These are phyloP conservation scores for Leucophenga varia DNA, from an alignment of 1,140 invertebrate genomes.

Conservation along the genomic window DNA sequence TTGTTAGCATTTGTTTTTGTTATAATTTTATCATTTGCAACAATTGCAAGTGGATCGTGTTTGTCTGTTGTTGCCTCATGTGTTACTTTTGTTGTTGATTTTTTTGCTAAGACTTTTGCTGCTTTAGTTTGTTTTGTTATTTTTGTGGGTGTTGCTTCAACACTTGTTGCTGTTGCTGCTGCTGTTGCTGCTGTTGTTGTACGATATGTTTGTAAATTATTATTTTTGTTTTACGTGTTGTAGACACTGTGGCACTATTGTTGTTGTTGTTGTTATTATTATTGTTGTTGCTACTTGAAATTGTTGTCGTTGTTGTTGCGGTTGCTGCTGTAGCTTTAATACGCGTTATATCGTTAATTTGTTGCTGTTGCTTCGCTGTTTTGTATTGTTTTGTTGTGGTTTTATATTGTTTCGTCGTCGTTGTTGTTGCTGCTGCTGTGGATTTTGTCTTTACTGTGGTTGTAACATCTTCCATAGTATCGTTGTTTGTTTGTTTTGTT, in stretches of 20 bases:
- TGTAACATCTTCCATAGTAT: slow-evolving; percentile 50
- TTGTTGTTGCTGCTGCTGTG: slow-evolving; percentile 29
- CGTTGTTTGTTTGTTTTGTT: slow-evolving; percentile 31
- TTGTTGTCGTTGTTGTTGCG: slow-evolving; percentile 22
- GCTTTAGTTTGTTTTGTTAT: slow-evolving; percentile 25
- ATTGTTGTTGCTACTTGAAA: slow-evolving; percentile 11
- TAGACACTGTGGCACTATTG: slow-evolving; percentile 1
- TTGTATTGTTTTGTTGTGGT: too few species aligned
- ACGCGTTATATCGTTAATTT: slow-evolving; percentile 36
- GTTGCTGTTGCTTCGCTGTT: slow-evolving; percentile 31
- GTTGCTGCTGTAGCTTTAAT: slow-evolving; percentile 24
- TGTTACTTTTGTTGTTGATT: slow-evolving; percentile 17
- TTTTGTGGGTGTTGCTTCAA: slow-evolving; percentile 16
- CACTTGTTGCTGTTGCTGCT: slow-evolving; percentile 17
- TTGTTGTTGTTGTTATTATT: slow-evolving; percentile 13
- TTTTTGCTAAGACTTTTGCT: slow-evolving; percentile 6
- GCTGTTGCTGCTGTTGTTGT: slow-evolving; percentile 25
- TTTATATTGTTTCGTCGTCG: slow-evolving; percentile 38
- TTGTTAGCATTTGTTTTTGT: slow-evolving; percentile 1
- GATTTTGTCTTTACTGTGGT: slow-evolving; percentile 5
- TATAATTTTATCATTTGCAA: not conserved
- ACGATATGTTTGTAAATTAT: slow-evolving; percentile 36
- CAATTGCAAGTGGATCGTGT: slow-evolving; percentile 3
- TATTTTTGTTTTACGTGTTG: slow-evolving; percentile 35
- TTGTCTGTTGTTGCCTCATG: slow-evolving; percentile 15